Evolutionary conservation across 2,797 vertebrate species (phyloP).

Genomic region (Mycteria americana): DNA sequence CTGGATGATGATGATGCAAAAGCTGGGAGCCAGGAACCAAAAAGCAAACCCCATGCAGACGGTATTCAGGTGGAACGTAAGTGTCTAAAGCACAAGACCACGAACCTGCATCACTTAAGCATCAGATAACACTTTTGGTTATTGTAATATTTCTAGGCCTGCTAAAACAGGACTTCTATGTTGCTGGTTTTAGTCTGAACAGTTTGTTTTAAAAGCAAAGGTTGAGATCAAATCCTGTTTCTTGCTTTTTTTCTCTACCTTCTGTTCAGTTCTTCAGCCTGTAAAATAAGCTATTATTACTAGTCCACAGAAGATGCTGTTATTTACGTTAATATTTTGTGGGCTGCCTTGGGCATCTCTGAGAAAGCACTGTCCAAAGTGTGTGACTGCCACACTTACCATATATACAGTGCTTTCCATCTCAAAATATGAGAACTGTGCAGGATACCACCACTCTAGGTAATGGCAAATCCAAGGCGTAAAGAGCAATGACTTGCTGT

Average conservation of each 20-base stretch:
- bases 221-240: fast-evolving
- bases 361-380: fast-evolving
- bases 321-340: fast-evolving
- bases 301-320: background rate
- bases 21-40: slow-evolving; percentile 64
- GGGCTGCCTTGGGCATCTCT: background rate
- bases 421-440: background rate
- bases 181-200: background rate
- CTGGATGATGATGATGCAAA: slow-evolving; percentile 81
- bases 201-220: fast-evolving
- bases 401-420: background rate
- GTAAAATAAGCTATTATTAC: fast-evolving
- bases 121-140: fast-evolving
- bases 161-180: fast-evolving
- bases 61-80: slow-evolving; percentile 64
- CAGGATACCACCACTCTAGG: background rate
- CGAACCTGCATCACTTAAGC: fast-evolving
- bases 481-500: background rate
- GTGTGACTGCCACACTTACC: fast-evolving
- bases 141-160: fast-evolving
- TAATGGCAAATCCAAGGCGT: background rate
- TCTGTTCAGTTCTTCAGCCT: background rate
- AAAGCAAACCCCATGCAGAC: slow-evolving; percentile 56
- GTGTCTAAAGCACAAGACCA: background rate
- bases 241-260: background rate